A percentile compares a stretch with the other conserved stretches of the same genome.
Conservation (phyloP, 1,140 invertebrate genomes). For the Cyclina sinensis region DNA sequence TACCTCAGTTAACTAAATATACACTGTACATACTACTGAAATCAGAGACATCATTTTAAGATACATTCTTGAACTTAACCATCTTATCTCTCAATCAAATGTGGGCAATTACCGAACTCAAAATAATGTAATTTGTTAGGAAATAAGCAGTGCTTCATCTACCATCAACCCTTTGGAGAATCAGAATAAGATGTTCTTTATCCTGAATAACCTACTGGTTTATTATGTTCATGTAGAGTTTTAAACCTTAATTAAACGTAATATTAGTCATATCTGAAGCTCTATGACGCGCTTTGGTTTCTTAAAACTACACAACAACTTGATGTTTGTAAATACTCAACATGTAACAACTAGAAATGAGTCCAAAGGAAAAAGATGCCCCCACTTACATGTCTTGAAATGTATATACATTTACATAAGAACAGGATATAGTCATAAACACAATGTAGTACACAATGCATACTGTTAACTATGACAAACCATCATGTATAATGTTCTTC, state of each 20-base stretch:
- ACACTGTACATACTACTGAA: conserved; percentile 12
- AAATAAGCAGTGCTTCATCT: conserved; percentile 8
- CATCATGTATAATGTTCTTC: conserved; percentile 13
- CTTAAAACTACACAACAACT: conserved; percentile 9
- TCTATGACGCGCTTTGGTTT: conserved; percentile 1
- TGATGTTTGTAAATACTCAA: conserved; percentile 10
- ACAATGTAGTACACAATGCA: conserved; percentile 12
- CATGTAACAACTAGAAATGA: conserved; percentile 7
- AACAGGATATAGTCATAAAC: conserved; percentile 13
- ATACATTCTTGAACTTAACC: conserved; percentile 13
- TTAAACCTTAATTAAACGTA: conserved; percentile 4
- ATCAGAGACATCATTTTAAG: conserved; percentile 13
- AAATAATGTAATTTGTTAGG: conserved; percentile 5
- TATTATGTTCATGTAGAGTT: conserved; percentile 14
- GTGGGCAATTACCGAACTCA: conserved; percentile 10
- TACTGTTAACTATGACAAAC: conserved; percentile 13
- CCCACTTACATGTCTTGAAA: conserved; percentile 6
- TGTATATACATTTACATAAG: conserved; percentile 15
- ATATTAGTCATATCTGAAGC: conserved; percentile 13
- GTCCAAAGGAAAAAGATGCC: conserved; percentile 11
- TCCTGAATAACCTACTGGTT: conserved; percentile 11
- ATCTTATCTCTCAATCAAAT: conserved; percentile 10
- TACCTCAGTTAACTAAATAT: conserved; percentile 8
- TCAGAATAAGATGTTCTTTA: conserved; percentile 8
- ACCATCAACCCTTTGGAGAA: conserved; percentile 11